Base-by-base conservation (phyloP, 92 coral and sea anemone genomes). In the Meandrina meandrites region DNA sequence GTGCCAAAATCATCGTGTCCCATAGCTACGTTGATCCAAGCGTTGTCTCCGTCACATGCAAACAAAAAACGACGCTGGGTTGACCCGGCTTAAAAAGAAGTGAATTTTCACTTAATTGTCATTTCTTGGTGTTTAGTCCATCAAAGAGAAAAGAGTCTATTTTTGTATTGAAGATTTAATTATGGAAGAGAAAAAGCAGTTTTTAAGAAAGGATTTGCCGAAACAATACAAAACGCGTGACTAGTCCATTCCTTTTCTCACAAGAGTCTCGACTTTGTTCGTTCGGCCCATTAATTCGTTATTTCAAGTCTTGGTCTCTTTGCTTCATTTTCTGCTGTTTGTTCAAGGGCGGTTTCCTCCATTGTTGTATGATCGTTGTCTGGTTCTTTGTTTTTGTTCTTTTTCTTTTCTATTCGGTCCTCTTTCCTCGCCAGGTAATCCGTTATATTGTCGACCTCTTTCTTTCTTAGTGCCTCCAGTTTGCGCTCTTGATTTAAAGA, bases 341-440 rank as follows among this genome's bases (percentile, higher is more conserved):
- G 24, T 73, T 71, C 79, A 34, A 71, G 35, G 22, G 8, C 1
- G 24, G 50, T 18, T 68, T 53, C 71, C 37, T 50, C 68, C 66
- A 64, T 24, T 74, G 51, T 37, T 9, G 80, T 16, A 60, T 16
- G 42, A 6, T 42, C 57, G 28, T 60, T 67, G 54, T 18, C n/a
- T 11, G 22, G 34, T 21, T 60, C 60, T 22, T 77, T 50, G 27
- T 14, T 80, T 72, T 86, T 85, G 62, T 84, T 89, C 27, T 92
- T 80, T 75, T 95, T 95, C 86, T 88, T 92, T 68, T 89, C 92
- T 1, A 95, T 91, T 5, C 99, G 91, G 66, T 95, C 97, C 88
- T 89, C 95, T 70, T 97, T 97, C 48, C 94, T 90, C 45, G 93
- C 89, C 79, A 93, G 88, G 82, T 97, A 97, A 1, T 97, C 98